These are phyloP conservation scores for Selenia dentaria DNA, from an alignment of 2,888 invertebrate species.

Conservation along the genomic window DNA sequence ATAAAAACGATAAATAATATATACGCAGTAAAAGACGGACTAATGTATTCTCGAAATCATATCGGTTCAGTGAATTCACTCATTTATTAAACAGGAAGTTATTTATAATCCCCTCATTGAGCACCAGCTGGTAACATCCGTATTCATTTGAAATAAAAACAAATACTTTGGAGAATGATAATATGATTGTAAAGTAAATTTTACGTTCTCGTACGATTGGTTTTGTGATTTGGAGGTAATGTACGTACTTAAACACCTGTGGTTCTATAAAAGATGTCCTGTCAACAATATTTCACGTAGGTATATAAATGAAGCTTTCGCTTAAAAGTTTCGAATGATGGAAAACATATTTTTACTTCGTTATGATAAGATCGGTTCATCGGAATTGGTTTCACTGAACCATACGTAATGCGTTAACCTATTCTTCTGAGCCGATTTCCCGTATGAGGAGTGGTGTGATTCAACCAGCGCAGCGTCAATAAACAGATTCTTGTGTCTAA, in stretches of 20 bases:
- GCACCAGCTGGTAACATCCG: conserved; percentile 49
- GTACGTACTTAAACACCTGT: neutral
- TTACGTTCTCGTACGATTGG: conserved; percentile 8
- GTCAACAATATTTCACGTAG: too few relatives aligned
- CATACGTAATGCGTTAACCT: conserved; percentile 52
- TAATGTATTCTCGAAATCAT: conserved; percentile 29
- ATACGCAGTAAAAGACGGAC: conserved; percentile 18
- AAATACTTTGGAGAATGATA: conserved; percentile 38
- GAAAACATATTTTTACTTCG: conserved; percentile 28
- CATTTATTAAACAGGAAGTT: conserved; percentile 36
- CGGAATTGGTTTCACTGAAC: conserved; percentile 24
- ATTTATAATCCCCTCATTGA: conserved; percentile 34
- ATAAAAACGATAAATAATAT: conserved; percentile 46
- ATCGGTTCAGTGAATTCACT: conserved; percentile 29
- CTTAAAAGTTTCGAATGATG: too few relatives aligned
- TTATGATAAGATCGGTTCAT: conserved; percentile 13
- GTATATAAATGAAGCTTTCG: too few relatives aligned
- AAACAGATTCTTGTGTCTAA: conserved; percentile 60
- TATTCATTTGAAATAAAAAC: conserved; percentile 37
- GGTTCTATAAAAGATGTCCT: conserved; percentile 1
- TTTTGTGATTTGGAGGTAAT: conserved; percentile 1
- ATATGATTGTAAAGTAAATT: conserved; percentile 11
- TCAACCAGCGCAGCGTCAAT: conserved; percentile 56
- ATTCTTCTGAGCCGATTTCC: conserved; percentile 49
- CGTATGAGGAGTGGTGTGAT: conserved; percentile 54